Base-by-base conservation (phyloP, 2,113 vertebrate species). In the Thryonomys swinderianus region DNA sequence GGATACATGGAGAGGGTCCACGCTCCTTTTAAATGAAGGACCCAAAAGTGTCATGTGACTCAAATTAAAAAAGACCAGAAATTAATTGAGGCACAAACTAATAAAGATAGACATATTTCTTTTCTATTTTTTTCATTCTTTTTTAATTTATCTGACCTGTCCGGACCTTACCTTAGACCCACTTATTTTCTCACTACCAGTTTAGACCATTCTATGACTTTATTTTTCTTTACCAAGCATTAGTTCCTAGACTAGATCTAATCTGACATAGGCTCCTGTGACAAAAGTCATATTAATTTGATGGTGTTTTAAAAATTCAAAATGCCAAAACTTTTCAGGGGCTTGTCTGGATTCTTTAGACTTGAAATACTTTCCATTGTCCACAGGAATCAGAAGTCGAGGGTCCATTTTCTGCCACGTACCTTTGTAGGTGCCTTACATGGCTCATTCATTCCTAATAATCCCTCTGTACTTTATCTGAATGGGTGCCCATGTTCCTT, bases 251-350 rank as follows among this genome's bases (percentile, higher is more conserved):
- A 34, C 83, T 27, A 85, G 10, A 79, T 25, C 78, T 62, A 0
- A 25, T 66, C n/a, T 88, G 59, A 88, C 21, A 90, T 53, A 88
- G 61, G 51, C 6, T 84, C 30, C 59, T 88, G 34, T 16, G 45
- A 6, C 2, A 93, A 93, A 85, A 81, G 34, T 57, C 90, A 53
- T 79, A 55, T 94, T 71, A 66, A 71, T 87, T 82, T 81, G 20
- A 74, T 73, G 64, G 69, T 59, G 32, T 88, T 85, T 61, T 20
- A 88, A 88, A 85, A 61, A 16, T 37, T 62, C 37, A 55, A 78
- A 90, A 67, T 61, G 13, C 9, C 13, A 55, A 55, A 55, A 55
- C 14, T 55, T 57, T 57, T 78, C 11, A 16, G 27, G 74, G 25
- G 61, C 3, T 66, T 80, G 20, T 34, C 92, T 6, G 62, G 23